Base-by-base conservation (phyloP, 1,140 invertebrate genomes). In the Drosophila arizonae region DNA sequence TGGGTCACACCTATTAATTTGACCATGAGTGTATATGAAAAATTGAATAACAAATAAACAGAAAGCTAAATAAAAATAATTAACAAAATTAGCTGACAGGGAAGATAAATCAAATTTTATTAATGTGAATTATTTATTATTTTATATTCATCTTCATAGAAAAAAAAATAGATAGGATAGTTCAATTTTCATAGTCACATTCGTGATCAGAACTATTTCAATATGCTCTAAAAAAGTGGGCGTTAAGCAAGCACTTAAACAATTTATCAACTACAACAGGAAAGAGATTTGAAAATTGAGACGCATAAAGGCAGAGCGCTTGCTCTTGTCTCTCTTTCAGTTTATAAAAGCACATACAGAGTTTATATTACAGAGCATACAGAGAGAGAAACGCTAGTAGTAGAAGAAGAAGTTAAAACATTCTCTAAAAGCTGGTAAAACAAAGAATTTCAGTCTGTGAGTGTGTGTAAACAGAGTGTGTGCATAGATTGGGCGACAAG, bases 361-460 rank as follows among this genome's bases (percentile, higher is more conserved):
- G 21, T 56, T 6, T 41, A 24, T 39, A 6, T 21, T 46, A 46
- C 43, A 46, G 43, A 46, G 43, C 43, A 55, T 21, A 43, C n/a
- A n/a, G 39, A 28, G 10, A 21, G 21, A 24, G 41, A 10, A 24
- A 56, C 33, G 1, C 8, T 1, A 33, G 28, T 1, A 13, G 17
- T 17, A 41, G 36, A 1, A 15, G n/a, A 46, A 17, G 43, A 15
- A 17, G 43, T 46, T 8, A 46, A 58, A 17, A 54, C 33, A 17
- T 54, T 5, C 8, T 36, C 15, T 54, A 58, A 45, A 45, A 58
- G 24, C 56, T 58, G 41, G 41, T n/a, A 58, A 58, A 58, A 58
- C 56, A 58, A 58, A 9, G 11, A 24, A 58, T 60, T 46, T 60
- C 8, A 48, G 28, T 3, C 10, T 13, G 36, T 13, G 26, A 30